Percentiles rank a stretch among this genome's conserved stretches.
Evolutionary conservation across 2,888 invertebrate species (phyloP).

Genomic region (Furcula furcula): DNA sequence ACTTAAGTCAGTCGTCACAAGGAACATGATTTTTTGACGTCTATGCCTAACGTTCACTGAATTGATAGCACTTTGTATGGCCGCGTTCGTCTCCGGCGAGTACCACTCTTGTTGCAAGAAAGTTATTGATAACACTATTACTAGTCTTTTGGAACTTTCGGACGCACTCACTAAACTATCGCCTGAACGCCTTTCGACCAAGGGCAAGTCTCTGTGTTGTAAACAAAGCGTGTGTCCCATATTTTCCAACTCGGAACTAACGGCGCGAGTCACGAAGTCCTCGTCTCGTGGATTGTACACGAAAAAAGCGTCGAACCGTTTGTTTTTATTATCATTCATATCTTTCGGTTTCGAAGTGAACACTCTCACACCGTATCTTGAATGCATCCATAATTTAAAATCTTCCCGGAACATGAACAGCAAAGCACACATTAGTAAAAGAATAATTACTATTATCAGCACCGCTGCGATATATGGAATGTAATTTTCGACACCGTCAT

Average conservation of each 20-base stretch:
- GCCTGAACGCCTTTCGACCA: conserved; percentile 80
- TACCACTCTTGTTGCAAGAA: conserved; percentile 93
- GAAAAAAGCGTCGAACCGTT: conserved; percentile 93
- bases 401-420: conserved; percentile 89
- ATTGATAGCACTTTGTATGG: conserved; percentile 87
- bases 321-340: conserved; percentile 83
- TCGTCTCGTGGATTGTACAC: conserved; percentile 92
- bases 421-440: conserved; percentile 85
- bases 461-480: conserved; percentile 88
- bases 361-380: conserved; percentile 88
- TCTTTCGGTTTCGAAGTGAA: conserved; percentile 83
- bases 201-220: conserved; percentile 84
- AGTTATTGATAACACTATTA: conserved; percentile 90
- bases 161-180: conserved; percentile 78
- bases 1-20: conserved; percentile 79
- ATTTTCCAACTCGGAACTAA: conserved; percentile 88
- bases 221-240: conserved; percentile 83
- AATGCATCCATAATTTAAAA: conserved; percentile 89
- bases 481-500: conserved; percentile 86
- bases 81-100: conserved; percentile 89
- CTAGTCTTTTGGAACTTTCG: conserved; percentile 86
- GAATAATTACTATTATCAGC: conserved; percentile 85
- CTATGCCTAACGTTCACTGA: conserved; percentile 85
- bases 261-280: conserved; percentile 85
- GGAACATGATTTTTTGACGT: conserved; percentile 81